Evolutionary conservation across 1,140 invertebrate genomes (phyloP).

Genomic region (Teleopsis dalmanni): DNA sequence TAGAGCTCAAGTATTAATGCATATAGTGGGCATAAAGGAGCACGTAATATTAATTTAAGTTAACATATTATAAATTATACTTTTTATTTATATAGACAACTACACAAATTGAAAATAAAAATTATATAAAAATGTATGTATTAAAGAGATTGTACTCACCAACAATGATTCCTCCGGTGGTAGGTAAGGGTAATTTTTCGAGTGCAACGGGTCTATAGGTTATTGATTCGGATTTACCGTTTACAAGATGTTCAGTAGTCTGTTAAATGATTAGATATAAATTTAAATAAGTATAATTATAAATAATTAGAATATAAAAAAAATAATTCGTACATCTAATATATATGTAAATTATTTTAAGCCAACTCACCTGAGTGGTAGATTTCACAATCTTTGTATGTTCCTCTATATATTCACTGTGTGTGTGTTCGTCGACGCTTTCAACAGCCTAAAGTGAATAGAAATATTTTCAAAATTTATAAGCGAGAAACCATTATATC

Average conservation of each 20-base stretch:
- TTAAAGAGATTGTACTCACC: slow-evolving; percentile 46
- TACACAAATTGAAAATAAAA: background rate
- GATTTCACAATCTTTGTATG: slow-evolving; percentile 36
- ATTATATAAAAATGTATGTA: background rate
- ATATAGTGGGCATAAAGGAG: too few relatives aligned
- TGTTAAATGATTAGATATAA: slow-evolving; percentile 5
- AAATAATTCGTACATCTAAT: background rate
- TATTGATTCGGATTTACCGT: slow-evolving; percentile 35
- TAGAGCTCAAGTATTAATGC: too few relatives aligned
- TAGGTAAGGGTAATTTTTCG: slow-evolving; percentile 65
- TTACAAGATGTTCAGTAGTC: slow-evolving; percentile 25
- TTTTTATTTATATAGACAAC: background rate
- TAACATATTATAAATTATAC: background rate
- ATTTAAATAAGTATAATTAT: background rate
- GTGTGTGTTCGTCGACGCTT: slow-evolving; percentile 38
- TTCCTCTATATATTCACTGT: slow-evolving; percentile 39
- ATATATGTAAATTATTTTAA: background rate
- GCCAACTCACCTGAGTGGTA: slow-evolving; percentile 31
- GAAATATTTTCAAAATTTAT: background rate
- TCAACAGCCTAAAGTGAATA: slow-evolving; percentile 34
- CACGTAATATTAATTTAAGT: too few relatives aligned
- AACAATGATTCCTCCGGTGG: slow-evolving; percentile 62
- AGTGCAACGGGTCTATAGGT: slow-evolving; percentile 58
- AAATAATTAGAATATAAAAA: background rate
- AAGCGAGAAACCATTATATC: too few relatives aligned